These are phyloP conservation scores for Thumatha senex DNA, from an alignment of 2,888 invertebrate species.

Conservation along the genomic window DNA sequence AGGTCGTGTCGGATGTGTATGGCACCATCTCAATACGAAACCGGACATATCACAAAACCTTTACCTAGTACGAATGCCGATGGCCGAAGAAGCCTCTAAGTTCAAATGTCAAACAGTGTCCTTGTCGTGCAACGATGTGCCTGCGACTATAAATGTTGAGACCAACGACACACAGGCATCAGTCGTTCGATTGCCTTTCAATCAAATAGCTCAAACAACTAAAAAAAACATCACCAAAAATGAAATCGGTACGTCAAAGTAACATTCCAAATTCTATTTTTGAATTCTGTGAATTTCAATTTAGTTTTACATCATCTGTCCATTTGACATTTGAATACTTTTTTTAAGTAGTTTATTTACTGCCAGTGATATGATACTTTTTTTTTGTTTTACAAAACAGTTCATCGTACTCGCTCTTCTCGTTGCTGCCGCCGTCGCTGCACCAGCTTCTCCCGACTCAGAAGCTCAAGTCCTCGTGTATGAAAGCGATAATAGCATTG, in stretches of 20 bases:
- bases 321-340: background rate
- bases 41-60: constrained; percentile 61
- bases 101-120: constrained; percentile 79
- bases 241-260: constrained; percentile 75
- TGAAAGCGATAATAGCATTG: constrained; percentile 55
- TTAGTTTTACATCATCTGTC: background rate
- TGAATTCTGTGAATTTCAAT: constrained; percentile 1
- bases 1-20: constrained; percentile 12
- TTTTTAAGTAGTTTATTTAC: too few species aligned
- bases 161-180: constrained; percentile 55
- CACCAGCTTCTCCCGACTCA: constrained; percentile 51
- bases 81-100: constrained; percentile 63
- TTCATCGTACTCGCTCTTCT: constrained; percentile 67
- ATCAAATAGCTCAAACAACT: constrained; percentile 48
- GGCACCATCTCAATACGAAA: constrained; percentile 17
- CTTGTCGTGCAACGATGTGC: constrained; percentile 55
- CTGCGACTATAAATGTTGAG: constrained; percentile 61
- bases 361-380: background rate
- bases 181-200: constrained; percentile 65
- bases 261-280: constrained; percentile 10
- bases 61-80: constrained; percentile 31
- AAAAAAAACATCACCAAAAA: constrained; percentile 53
- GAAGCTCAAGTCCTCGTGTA: constrained; percentile 45
- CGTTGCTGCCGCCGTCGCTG: constrained; percentile 57
- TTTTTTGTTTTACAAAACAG: constrained; percentile 42